Base-by-base conservation (phyloP, 2,113 vertebrate genomes). In the Setophaga petechia region DNA sequence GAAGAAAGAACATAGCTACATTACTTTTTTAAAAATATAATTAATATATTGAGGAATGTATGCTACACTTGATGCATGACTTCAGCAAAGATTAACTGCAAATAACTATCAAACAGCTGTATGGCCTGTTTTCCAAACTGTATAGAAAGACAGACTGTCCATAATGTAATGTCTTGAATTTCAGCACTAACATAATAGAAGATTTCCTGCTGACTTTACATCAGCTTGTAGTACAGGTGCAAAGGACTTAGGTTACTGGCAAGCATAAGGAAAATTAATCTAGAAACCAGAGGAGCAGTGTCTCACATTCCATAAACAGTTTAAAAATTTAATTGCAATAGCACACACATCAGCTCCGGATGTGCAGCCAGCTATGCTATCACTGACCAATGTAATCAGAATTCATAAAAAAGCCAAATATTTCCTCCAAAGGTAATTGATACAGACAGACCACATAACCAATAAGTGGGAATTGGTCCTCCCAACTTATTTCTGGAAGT, bases 261-360 rank as follows among this genome's bases (percentile, higher is more conserved):
- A 96, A 91, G 44, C 14, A 0, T 69, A 90, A 92, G 84, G 89
- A 97, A 83, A 94, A 95, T 46, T 97, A 91, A 97, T 97, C 92
- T 96, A 95, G 61, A 97, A 97, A 92, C 75, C 96, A 96, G 89
- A 96, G 96, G 41, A 93, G 87, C 46, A 95, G 91, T 92, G 94
- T 96, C 96, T 97, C 73, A n/a, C 89, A 94, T 97, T 97, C 93
- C 89, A 93, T 87, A 96, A 98, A 91, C 57, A 97, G 66, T 89
- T 93, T 58, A 89, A 43, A 72, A 92, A 97, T 96, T 95, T 94
- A 98, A 97, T 97, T 97, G 89, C 94, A 97, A 97, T 73, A 96
- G 55, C 80, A 98, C 59, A 87, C 12, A 21, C 24, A 93, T 91
- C 58, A 94, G 46, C 25, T 92, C 84, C 1, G 11, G 90, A 89